Evolutionary conservation across 2,888 invertebrate genomes (phyloP), one percentile per base, ranked within the genome.

Genomic region (Scelioninae gen. 2): DNA sequence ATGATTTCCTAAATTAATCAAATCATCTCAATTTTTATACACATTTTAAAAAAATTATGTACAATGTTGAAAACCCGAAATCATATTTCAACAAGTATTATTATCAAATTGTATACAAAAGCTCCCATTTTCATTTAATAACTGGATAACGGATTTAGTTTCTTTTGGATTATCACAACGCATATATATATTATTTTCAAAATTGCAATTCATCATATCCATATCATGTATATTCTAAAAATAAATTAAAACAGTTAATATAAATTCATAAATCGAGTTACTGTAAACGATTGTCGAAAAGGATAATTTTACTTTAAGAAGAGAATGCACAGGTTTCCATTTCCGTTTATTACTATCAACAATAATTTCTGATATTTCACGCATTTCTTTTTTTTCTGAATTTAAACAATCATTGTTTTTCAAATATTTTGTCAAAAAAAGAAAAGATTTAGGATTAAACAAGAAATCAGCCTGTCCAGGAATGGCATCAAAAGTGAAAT

Each of bases 401-500:
- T n/a, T n/a, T n/a, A n/a, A n/a, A n/a, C n/a, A n/a, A n/a, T n/a
- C n/a, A n/a, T n/a, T n/a, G n/a, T n/a, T 48, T 15, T 63, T 33
- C 11, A 33, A 50, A 7, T 53, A 45, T 15, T 46, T 64, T 5
- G 60, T 58, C 4, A 52, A 11, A 4, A 39, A 35, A 16, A 77
- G 37, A n/a, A 76, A 48, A 5, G 73, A 67, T 41, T 77, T 71
- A 9, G 75, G 31, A 13, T 75, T 70, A 15, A 88, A 75, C 39
- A 89, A 78, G 79, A 87, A 88, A 77, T 88, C 87, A 0, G 87
- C 87, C 77, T 88, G 88, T 0, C 87, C 87, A 1, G 89, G 88
- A 2, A 84, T 77, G 0, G 87, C 82, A 35, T 82, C 80, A 33
- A 89, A 81, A 3, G 87, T 85, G n/a, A 60, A 70, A 55, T 64